Base-by-base conservation (phyloP, 2,797 vertebrate species). In the Bovichtus diacanthus region DNA sequence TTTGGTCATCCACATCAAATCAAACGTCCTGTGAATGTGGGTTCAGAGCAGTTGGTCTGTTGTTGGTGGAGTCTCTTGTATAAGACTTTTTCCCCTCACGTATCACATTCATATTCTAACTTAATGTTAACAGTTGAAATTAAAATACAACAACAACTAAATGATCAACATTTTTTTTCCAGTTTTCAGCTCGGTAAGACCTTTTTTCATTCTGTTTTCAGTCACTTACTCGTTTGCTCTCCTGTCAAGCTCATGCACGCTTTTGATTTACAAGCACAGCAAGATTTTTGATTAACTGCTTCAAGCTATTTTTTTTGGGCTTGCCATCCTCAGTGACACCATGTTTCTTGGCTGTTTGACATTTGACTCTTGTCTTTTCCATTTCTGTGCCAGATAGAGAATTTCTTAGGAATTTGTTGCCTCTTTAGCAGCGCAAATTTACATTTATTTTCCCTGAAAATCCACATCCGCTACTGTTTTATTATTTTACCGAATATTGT, bases 1-100 rank as follows among this genome's bases (percentile, higher is more conserved):
- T 75, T 51, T 77, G 65, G 70, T 84, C 36, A 25, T 39, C 80
- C 70, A 68, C 72, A 76, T 79, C 58, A 74, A 81, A 73, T 79
- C 50, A 72, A 65, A 70, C 56, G 10, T 70, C 19, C 36, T 68
- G 53, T 55, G 47, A 50, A 67, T 50, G 56, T 58, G n/a, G 51
- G 44, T 78, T 76, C 51, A 44, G 23, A 75, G 38, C 34, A 70
- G 77, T 36, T 50, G 6, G n/a, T 56, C 13, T 12, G 13, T 25
- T 49, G 4, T 27, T 56, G 43, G n/a, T 58, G 1, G 36, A 34
- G 11, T 19, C 23, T 47, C 16, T 10, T 8, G 10, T 38, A 21
- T 11, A 10, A 31, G 18, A 29, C 5, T 7, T 21, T 19, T 15
- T 2, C 27, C 27, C 60, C 36, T 18, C n/a, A n/a, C n/a, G 31